phyloP scores from a whole-genome alignment of 2,888 invertebrate species.

The Archaeoteleia sp. region DNA sequence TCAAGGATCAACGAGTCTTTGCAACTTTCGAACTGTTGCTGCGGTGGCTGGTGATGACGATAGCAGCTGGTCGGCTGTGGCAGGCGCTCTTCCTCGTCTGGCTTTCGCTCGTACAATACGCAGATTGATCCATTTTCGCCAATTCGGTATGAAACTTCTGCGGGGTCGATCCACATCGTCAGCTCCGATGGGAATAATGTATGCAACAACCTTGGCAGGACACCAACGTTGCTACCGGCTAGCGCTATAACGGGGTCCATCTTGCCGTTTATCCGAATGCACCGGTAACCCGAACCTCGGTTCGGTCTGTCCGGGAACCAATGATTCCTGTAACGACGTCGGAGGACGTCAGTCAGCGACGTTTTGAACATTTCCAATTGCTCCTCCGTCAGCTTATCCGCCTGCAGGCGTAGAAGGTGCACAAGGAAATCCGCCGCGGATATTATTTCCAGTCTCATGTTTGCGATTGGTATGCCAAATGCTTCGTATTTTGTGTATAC shows the following conservation, averaged over 20 bases:
- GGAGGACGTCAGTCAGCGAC: constrained; percentile 74
- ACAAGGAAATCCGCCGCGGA: constrained; percentile 77
- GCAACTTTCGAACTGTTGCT: constrained; percentile 72
- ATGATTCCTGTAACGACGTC: constrained; percentile 79
- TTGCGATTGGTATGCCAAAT: too few relatives aligned
- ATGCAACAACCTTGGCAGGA: constrained; percentile 78
- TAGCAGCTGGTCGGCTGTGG: constrained; percentile 30
- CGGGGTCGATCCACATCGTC: constrained; percentile 86
- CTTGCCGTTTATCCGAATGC: constrained; percentile 83
- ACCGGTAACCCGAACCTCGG: constrained; percentile 83
- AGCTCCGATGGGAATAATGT: constrained; percentile 81
- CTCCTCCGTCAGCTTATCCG: constrained; percentile 72
- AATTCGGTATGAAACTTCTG: constrained; percentile 82
- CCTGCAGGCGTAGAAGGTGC: constrained; percentile 74
- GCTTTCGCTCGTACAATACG: constrained; percentile 76
- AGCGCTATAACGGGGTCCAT: constrained; percentile 82
- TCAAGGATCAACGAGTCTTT: constrained; percentile 71
- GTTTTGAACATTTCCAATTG: constrained; percentile 75
- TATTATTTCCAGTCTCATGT: constrained; percentile 76
- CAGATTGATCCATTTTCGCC: constrained; percentile 81
- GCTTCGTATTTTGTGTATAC: too few relatives aligned
- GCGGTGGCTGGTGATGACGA: constrained; percentile 57
- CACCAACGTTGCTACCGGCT: constrained; percentile 80
- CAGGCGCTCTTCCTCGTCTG: constrained; percentile 62
- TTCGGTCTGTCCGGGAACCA: constrained; percentile 85